These are phyloP conservation scores for Mycogona germanica DNA, from an alignment of 2,888 invertebrate species.

Conservation along the genomic window DNA sequence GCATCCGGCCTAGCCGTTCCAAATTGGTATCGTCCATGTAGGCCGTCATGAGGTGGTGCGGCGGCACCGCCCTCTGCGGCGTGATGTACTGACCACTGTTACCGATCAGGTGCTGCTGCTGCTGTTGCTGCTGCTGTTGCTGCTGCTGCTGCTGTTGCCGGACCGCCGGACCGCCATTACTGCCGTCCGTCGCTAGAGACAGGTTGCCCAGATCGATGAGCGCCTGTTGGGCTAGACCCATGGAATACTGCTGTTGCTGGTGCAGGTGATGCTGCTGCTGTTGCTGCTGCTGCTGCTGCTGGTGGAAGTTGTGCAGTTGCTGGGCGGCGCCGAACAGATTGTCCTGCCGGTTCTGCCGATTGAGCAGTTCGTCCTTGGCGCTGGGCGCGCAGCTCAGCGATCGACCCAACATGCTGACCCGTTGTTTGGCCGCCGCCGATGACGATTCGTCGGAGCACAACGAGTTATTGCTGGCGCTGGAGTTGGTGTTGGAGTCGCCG, in stretches of 20 bases:
- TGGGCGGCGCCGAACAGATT: not conserved
- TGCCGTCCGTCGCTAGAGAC: not conserved
- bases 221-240: constrained; percentile 10
- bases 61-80: constrained; percentile 5
- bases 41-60: constrained; percentile 8
- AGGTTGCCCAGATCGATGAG: constrained; percentile 12
- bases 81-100: constrained; percentile 52
- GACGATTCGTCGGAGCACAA: constrained; percentile 6
- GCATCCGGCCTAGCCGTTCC: constrained; percentile 70
- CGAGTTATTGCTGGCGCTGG: constrained; percentile 6
- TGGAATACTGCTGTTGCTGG: not conserved
- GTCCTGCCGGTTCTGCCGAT: constrained; percentile 8
- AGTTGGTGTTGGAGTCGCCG: not conserved
- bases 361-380: constrained; percentile 3
- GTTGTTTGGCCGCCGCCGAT: constrained; percentile 12
- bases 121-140: not conserved
- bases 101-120: constrained; percentile 4
- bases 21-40: constrained; percentile 18
- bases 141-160: constrained; percentile 15
- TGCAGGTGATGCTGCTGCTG: constrained; percentile 8
- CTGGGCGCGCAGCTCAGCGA: constrained; percentile 7
- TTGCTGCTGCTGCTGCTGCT: constrained; percentile 12
- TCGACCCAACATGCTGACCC: constrained; percentile 4
- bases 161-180: constrained; percentile 1
- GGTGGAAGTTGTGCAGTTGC: constrained; percentile 6